phyloP scores from a whole-genome alignment of 2,888 invertebrate species.

The Prostheceraeus crozeri region DNA sequence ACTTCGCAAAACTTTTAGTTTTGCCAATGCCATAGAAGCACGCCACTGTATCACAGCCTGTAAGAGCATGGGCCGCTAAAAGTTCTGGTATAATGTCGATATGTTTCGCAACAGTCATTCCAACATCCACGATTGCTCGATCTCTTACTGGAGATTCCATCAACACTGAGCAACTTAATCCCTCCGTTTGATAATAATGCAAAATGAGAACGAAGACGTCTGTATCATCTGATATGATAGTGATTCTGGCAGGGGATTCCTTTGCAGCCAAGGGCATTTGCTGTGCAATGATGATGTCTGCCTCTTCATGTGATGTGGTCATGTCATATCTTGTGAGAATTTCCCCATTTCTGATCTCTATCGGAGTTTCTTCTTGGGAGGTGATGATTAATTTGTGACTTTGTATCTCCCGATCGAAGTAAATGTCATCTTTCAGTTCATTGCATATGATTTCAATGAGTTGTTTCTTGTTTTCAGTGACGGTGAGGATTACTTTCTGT shows the following conservation, averaged over 20 bases:
- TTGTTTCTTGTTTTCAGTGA: constrained; percentile 40
- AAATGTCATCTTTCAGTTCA: constrained; percentile 6
- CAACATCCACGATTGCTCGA: background rate
- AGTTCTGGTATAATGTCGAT: background rate
- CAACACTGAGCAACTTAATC: background rate
- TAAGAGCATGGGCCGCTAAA: constrained; percentile 7
- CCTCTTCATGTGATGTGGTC: constrained; percentile 41
- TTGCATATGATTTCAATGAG: constrained; percentile 41
- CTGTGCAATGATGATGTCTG: constrained; percentile 40
- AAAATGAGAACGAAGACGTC: constrained; percentile 3
- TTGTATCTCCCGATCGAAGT: background rate
- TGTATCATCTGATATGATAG: constrained; percentile 12
- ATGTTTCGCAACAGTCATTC: background rate
- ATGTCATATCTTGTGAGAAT: constrained; percentile 32
- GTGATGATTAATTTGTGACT: constrained; percentile 27
- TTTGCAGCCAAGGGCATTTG: constrained; percentile 28
- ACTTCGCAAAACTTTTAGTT: background rate
- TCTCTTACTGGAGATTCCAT: constrained; percentile 4
- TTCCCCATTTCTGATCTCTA: constrained; percentile 26
- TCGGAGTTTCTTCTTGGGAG: constrained; percentile 21
- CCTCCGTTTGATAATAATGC: background rate
- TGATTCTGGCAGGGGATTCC: background rate
- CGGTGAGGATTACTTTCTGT: constrained; percentile 38
- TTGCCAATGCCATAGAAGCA: constrained; percentile 6
- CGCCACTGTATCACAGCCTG: constrained; percentile 21